Base-by-base conservation (phyloP, 2,888 invertebrate genomes). In the Noctua janthina region DNA sequence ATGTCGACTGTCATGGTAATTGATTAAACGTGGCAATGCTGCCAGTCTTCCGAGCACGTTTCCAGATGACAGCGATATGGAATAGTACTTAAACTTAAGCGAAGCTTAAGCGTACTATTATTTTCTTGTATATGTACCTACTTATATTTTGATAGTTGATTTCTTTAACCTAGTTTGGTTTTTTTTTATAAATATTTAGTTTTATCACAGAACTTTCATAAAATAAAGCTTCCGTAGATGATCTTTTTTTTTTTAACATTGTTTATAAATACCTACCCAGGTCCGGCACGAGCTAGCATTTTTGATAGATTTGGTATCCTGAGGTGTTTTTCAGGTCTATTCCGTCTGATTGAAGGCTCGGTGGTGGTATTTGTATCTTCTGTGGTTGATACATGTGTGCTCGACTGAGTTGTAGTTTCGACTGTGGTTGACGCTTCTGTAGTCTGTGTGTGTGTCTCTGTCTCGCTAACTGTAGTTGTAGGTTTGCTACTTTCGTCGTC, bases 191-290 rank as follows among this genome's bases (percentile, higher is more conserved):
- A 59, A 59, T 59, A 29, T 59, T n/a, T 59, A n/a, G 59, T 29
- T 56, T 56, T 56, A 59, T 59, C n/a, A 29, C n/a, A 59, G 59
- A 29, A 29, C 59, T 13, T 11, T 59, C 5, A 6, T 29, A 59
- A n/a, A 59, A 59, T 59, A 59, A 59, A 59, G 59, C 11, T 59
- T 59, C n/a, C n/a, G n/a, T 59, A 13, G n/a, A 5, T n/a, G n/a
- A 59, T 8, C 1, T n/a, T 74, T 10, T 23, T 59, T 20, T 39
- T n/a, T 10, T 76, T 7, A 35, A n/a, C 5, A 56, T 39, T 59
- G 20, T 59, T 46, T 13, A 29, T 29, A 62, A 29, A 62, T 29
- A 35, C 85, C 87, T 62, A 62, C 85, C 87, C 77, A 10, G 70
- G 17, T 78, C 51, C 59, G 7, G 69, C 59, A 67, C 59, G 69